phyloP scores from a whole-genome alignment of 1,140 invertebrate species.

The Aphelinus certus region DNA sequence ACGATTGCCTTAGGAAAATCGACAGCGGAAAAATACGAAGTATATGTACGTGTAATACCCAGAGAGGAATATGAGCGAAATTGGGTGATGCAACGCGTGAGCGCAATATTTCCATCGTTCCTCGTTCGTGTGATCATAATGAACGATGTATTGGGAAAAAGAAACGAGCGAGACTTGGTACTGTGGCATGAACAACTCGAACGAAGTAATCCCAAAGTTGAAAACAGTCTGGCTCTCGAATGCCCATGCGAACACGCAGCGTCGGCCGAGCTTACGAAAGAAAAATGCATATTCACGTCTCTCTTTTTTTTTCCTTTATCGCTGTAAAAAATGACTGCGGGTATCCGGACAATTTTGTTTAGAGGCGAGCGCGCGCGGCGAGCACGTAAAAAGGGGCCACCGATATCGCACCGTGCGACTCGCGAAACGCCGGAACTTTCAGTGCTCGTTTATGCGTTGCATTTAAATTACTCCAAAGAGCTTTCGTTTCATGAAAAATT shows the following conservation, averaged over 20 bases:
- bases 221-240: too few relatives aligned
- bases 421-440: slow-evolving; percentile 16
- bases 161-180: too few relatives aligned
- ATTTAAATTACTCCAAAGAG: background rate
- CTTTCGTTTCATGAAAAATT: too few relatives aligned
- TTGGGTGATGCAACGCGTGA: background rate
- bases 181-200: too few relatives aligned
- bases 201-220: too few relatives aligned
- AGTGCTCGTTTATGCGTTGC: background rate
- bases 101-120: too few relatives aligned
- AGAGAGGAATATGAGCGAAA: background rate
- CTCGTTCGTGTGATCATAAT: too few relatives aligned
- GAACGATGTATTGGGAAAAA: too few relatives aligned
- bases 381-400: slow-evolving; percentile 26
- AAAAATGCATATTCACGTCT: slow-evolving; percentile 17
- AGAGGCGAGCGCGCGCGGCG: background rate
- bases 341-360: slow-evolving; percentile 34
- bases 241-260: too few relatives aligned
- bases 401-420: slow-evolving; percentile 25
- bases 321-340: slow-evolving; percentile 26
- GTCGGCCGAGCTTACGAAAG: background rate
- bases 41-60: too few relatives aligned
- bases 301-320: slow-evolving; percentile 27
- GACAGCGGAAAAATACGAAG: background rate
- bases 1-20: background rate